Conservation (phyloP, 1,140 invertebrate genomes). For the Drosophila kanapiae region DNA sequence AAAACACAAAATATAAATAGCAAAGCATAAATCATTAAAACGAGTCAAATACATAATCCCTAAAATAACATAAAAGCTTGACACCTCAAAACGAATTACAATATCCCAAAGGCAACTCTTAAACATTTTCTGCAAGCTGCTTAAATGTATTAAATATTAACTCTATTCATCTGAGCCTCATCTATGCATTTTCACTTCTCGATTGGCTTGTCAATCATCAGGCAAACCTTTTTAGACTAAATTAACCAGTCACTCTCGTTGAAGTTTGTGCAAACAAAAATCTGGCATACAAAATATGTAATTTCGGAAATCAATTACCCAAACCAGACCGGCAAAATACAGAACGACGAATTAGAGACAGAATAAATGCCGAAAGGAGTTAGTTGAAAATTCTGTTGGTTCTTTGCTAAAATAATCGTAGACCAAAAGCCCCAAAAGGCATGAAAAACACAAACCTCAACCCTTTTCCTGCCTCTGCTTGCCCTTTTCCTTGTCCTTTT, state of each 20-base stretch:
- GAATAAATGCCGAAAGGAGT: constrained; percentile 28
- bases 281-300: constrained; percentile 30
- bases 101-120: constrained; percentile 4
- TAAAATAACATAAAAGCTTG: constrained; percentile 1
- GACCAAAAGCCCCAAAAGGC: constrained; percentile 16
- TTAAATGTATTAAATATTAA: constrained; percentile 21
- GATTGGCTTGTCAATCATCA: constrained; percentile 20
- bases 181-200: not conserved
- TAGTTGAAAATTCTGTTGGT: constrained; percentile 3
- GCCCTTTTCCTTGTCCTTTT: constrained; percentile 34
- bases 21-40: too few species aligned
- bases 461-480: constrained; percentile 20
- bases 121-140: not conserved
- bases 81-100: constrained; percentile 15
- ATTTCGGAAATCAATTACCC: constrained; percentile 57
- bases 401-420: constrained; percentile 27
- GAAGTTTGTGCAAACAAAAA: constrained; percentile 27
- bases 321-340: constrained; percentile 20
- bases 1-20: not conserved
- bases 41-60: not conserved
- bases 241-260: constrained; percentile 32
- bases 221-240: constrained; percentile 19
- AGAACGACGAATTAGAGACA: not conserved
- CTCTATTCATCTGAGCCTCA: not conserved
- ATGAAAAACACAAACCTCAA: constrained; percentile 9